Conservation (phyloP, 2,797 vertebrate genomes). For the Arctocebus calabarensis region DNA sequence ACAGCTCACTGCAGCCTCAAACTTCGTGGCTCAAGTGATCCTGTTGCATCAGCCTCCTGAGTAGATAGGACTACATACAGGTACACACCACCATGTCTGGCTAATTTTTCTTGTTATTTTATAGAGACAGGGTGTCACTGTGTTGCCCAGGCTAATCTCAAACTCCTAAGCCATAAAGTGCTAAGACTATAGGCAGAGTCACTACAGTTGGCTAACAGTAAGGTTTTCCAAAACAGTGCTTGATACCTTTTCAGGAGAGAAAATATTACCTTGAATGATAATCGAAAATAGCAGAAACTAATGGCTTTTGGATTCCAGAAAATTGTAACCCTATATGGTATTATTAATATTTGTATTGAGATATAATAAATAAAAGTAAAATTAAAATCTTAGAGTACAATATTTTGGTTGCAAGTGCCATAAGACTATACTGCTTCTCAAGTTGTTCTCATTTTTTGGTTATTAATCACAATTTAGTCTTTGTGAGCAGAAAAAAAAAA, state of each 20-base stretch:
- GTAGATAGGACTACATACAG: neutral
- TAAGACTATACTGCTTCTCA: neutral
- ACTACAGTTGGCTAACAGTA: neutral
- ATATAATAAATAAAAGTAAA: constrained; percentile 38
- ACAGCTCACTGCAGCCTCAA: neutral
- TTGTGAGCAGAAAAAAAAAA: neutral
- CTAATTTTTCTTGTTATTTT: too few species aligned
- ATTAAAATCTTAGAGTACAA: constrained; percentile 13
- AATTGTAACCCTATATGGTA: neutral
- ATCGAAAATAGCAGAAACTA: constrained; percentile 33
- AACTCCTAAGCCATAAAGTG: neutral
- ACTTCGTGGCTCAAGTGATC: neutral
- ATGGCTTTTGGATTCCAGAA: constrained; percentile 16
- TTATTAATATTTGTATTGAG: neutral
- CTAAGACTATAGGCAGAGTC: neutral
- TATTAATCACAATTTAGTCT: constrained; percentile 14
- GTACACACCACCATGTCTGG: neutral
- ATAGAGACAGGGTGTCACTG: too few species aligned
- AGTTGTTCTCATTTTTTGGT: neutral
- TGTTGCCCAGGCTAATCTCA: neutral
- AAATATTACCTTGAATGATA: constrained; percentile 15
- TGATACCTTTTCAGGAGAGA: neutral
- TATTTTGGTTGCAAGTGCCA: neutral
- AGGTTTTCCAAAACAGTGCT: neutral
- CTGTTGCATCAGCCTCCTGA: neutral